Base-by-base conservation (phyloP, 2,797 vertebrate genomes). In the Crenuchus spilurus region DNA sequence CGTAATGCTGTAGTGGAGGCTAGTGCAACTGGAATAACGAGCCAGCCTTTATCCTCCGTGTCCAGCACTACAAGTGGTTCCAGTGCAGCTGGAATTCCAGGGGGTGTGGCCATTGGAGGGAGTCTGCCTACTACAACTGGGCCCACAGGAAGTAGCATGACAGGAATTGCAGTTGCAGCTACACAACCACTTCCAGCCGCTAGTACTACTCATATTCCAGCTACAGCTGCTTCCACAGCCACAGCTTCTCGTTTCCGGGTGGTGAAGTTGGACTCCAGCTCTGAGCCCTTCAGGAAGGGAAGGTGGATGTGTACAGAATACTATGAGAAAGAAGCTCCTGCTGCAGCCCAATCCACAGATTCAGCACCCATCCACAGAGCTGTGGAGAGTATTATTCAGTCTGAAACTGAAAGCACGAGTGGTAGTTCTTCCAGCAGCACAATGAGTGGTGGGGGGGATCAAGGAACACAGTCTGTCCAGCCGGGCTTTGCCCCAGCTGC, bases 231-330 rank as follows among this genome's bases (percentile, higher is more conserved):
- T 2, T 76, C 88, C 0, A 48, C 48, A 7, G 51, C 54, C 48
- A 79, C 81, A 13, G 95, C 95, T 0, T 99, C 97, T 4, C 95
- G 98, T 77, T 99, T 99, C 87, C 91, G 98, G 80, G 96, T 99
- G 79, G 97, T 99, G 80, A 99, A 99, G 82, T 88, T 99, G 86
- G 98, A 99, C 88, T 96, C 96, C 26, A 98, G 93, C 91, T 95
- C 93, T 0, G 98, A 99, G 85, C 96, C 97, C 0, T 97, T 96
- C 85, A 95, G 93, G 54, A 99, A 98, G 87, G 98, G 98, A 49
- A 91, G 97, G 80, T 99, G 98, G 98, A 95, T 93, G 11, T 99
- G 98, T 82, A 95, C 95, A 0, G 96, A 99, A 77, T 99, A 94
- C 87, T 99, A 99, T 74, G 97, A 99, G 83, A 99, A 97, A 86